phyloP scores from a whole-genome alignment of 2,797 vertebrate species.

The Silurus aristotelis region DNA sequence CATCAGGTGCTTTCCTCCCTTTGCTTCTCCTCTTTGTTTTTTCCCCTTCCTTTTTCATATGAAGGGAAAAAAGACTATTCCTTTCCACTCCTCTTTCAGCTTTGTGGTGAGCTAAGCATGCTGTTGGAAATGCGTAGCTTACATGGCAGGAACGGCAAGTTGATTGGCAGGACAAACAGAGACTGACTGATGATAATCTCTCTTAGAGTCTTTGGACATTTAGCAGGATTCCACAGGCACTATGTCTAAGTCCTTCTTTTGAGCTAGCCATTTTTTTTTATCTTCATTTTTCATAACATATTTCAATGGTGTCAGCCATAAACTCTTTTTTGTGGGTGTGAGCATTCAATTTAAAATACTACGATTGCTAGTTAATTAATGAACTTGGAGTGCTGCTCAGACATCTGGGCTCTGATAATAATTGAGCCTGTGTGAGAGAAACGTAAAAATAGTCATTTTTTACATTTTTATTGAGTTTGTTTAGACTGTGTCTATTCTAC shows the following conservation, averaged over 20 bases:
- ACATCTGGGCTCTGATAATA: not conserved
- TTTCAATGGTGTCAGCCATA: not conserved
- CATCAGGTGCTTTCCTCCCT: slow-evolving; percentile 42
- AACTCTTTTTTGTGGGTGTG: not conserved
- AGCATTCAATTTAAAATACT: not conserved
- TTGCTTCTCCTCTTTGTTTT: slow-evolving; percentile 13
- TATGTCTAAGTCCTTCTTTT: not conserved
- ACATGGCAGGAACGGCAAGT: not conserved
- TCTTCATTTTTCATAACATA: not conserved
- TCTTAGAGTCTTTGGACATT: slow-evolving; percentile 14
- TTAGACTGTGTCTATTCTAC: not conserved
- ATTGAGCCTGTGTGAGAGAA: not conserved
- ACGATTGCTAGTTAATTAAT: not conserved
- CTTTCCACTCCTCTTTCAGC: not conserved
- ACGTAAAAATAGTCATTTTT: not conserved
- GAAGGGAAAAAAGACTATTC: slow-evolving; percentile 19
- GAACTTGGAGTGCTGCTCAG: not conserved
- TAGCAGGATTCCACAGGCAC: slow-evolving; percentile 11
- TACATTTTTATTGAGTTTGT: not conserved
- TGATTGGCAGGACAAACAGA: slow-evolving; percentile 40
- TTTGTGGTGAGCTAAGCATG: slow-evolving; percentile 10
- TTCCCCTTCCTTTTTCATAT: slow-evolving; percentile 5
- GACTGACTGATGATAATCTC: not conserved
- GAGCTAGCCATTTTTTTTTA: not conserved
- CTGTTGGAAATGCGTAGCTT: not conserved